Conservation (phyloP, 2,888 invertebrate species). For the Stenoptilia bipunctidactyla region DNA sequence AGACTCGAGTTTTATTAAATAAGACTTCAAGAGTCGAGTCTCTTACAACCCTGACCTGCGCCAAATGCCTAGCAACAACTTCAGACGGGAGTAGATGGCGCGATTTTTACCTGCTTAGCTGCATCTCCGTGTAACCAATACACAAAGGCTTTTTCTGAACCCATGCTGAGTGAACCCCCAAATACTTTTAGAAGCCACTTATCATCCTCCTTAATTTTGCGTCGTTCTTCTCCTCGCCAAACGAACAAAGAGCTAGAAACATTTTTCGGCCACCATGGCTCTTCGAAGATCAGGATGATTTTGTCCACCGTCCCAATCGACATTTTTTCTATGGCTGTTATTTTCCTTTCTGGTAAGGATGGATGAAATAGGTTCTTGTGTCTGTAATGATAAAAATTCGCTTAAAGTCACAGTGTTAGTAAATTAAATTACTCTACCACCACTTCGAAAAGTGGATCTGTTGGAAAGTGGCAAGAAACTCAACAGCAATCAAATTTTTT, state of each 20-base stretch:
- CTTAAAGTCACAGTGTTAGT: too few relatives aligned
- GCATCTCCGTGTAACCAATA: slow-evolving; percentile 33
- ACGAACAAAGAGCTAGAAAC: slow-evolving; percentile 24
- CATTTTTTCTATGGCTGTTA: slow-evolving; percentile 66
- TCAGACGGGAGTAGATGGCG: too few relatives aligned
- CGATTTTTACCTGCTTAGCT: slow-evolving; percentile 23
- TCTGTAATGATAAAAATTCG: too few relatives aligned
- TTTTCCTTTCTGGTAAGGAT: slow-evolving; percentile 62
- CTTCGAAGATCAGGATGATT: slow-evolving; percentile 75
- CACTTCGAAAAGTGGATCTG: too few relatives aligned
- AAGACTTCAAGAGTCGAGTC: too few relatives aligned
- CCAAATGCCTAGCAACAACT: too few relatives aligned
- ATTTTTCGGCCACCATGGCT: slow-evolving; percentile 73
- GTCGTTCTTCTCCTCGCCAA: slow-evolving; percentile 27
- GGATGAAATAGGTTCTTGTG: slow-evolving; percentile 69
- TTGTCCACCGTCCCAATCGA: slow-evolving; percentile 78
- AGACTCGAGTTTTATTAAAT: too few relatives aligned
- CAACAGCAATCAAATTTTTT: too few relatives aligned
- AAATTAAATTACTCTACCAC: too few relatives aligned
- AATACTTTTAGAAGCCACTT: slow-evolving; percentile 25
- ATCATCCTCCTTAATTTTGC: slow-evolving; percentile 18
- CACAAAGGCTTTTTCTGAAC: slow-evolving; percentile 22
- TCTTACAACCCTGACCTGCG: too few relatives aligned
- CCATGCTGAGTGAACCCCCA: slow-evolving; percentile 22
- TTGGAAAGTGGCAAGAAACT: too few relatives aligned